Percentiles rank a stretch among this genome's conserved stretches.
Evolutionary conservation across 2,797 vertebrate genomes (phyloP).

Genomic region (Artibeus lituratus): DNA sequence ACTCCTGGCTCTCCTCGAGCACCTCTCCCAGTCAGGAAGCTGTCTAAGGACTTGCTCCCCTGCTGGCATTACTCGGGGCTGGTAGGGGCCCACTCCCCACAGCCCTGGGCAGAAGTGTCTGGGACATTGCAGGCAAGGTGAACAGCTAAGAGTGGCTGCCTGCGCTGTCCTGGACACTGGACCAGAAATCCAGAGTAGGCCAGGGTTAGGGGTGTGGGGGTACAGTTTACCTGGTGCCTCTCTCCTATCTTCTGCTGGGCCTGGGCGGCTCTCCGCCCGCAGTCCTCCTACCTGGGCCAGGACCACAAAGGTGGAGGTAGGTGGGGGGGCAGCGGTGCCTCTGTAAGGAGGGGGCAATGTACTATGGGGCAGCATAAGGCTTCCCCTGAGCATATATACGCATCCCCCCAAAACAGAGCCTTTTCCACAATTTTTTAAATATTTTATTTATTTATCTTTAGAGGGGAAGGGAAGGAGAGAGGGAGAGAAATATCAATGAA

Average conservation of each 20-base stretch:
- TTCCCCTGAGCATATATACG: neutral
- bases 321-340: neutral
- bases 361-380: rapidly evolving
- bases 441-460: too few relatives aligned
- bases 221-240: neutral
- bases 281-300: neutral
- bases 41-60: neutral
- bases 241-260: neutral
- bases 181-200: neutral
- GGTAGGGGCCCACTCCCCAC: neutral
- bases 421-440: neutral
- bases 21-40: neutral
- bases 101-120: neutral
- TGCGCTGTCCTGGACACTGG: neutral
- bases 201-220: neutral
- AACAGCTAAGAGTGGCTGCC: neutral
- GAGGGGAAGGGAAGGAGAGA: too few relatives aligned
- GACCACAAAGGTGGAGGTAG: neutral
- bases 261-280: neutral
- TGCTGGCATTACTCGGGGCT: neutral
- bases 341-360: neutral
- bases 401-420: neutral
- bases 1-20: neutral
- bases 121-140: neutral
- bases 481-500: too few relatives aligned